Conservation (phyloP, 92 coral and sea anemone species). For the Virgularia gustaviana region DNA sequence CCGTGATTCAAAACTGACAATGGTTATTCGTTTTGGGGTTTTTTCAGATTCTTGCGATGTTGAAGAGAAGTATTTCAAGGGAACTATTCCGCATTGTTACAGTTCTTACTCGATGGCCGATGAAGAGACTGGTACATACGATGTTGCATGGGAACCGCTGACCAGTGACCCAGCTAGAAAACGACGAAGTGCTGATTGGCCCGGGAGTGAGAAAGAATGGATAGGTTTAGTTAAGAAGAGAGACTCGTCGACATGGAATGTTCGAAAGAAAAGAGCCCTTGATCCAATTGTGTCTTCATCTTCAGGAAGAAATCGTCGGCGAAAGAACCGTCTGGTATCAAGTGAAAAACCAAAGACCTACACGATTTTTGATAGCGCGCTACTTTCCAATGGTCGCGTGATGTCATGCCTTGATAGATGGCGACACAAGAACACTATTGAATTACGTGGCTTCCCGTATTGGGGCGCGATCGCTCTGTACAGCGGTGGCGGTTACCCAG, state of each 20-base stretch:
- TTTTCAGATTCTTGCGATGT: slow-evolving; percentile 64
- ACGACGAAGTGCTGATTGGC: background rate
- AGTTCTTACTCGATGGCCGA: slow-evolving; percentile 44
- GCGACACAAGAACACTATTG: slow-evolving; percentile 58
- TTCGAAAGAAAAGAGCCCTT: slow-evolving; percentile 70
- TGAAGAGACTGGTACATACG: slow-evolving; percentile 58
- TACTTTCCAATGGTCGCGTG: slow-evolving; percentile 71
- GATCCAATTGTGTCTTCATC: slow-evolving; percentile 74
- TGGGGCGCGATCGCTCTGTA: slow-evolving; percentile 65
- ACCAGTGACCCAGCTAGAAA: slow-evolving; percentile 6
- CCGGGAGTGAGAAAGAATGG: slow-evolving; percentile 9
- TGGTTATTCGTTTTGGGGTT: too few species aligned
- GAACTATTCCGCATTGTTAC: slow-evolving; percentile 53
- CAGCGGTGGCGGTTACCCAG: slow-evolving; percentile 86
- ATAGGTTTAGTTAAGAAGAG: slow-evolving; percentile 23
- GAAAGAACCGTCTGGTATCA: slow-evolving; percentile 40
- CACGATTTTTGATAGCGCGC: slow-evolving; percentile 64
- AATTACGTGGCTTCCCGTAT: slow-evolving; percentile 81
- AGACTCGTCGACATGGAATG: background rate
- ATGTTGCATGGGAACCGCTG: slow-evolving; percentile 69
- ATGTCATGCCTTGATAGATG: slow-evolving; percentile 84
- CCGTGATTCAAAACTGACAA: too few species aligned
- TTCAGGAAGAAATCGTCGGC: slow-evolving; percentile 78
- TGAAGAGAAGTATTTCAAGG: slow-evolving; percentile 24
- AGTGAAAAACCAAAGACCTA: slow-evolving; percentile 57